Base-by-base conservation (phyloP, 2,888 invertebrate genomes). In the Nomada flava region DNA sequence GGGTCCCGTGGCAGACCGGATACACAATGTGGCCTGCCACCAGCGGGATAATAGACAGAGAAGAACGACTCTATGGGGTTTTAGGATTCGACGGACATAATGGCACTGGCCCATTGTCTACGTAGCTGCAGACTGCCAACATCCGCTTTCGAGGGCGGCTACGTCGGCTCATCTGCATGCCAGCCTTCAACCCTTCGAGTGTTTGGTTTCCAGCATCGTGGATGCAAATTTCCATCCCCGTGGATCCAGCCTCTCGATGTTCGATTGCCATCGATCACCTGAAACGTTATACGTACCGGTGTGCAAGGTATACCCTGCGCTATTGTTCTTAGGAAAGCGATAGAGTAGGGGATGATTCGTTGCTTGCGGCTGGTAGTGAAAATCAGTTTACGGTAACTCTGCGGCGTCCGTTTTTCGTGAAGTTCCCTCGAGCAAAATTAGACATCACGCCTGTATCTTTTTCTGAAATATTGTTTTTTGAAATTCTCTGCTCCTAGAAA, bases 61-160 rank as follows among this genome's bases (percentile, higher is more conserved):
- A 88, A 89, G 88, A 90, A 91, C 89, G 86, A 88, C 88, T 90
- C 89, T 89, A 90, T 89, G 89, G 90, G 91, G 88, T 90, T 91
- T 90, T 90, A 88, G 90, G 90, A 91, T 89, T 91, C 91, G 90
- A 89, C 87, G 89, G 89, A 89, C 90, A 91, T 90, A 91, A 91
- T 91, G 90, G 89, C 87, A 87, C 88, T 86, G 88, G 87, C 86
- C 90, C 89, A 91, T 89, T 91, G 89, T 89, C 82, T 89, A 88
- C 88, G 87, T 90, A 89, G 89, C 88, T 90, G 90, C 90, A 90
- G 90, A 89, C 91, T 88, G 88, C 90, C 89, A 91, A 90, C 90
- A 90, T 91, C 90, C 90, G 91, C 89, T 89, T 86, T 87, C 85
- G 87, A 88, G 89, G 88, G 89, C 82, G 88, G 77, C 82, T 75